phyloP scores from a whole-genome alignment of 2,797 vertebrate species.

The Mallotus villosus region DNA sequence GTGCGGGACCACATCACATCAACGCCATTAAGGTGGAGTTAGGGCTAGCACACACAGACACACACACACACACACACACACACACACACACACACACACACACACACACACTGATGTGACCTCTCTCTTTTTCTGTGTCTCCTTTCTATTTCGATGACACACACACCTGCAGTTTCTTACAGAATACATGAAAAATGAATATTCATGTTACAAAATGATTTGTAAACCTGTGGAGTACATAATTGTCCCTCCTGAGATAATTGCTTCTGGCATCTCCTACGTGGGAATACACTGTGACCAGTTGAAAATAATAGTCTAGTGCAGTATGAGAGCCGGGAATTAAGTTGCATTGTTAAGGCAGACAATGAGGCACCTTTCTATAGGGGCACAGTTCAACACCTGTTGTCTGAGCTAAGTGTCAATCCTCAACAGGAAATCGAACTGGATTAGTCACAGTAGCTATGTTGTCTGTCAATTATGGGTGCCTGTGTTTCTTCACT shows the following conservation, averaged over 20 bases:
- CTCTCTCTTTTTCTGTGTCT: background rate
- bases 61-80: background rate
- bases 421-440: too few species aligned
- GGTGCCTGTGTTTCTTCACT: background rate
- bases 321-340: conserved; percentile 25
- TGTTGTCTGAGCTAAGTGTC: too few species aligned
- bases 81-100: background rate
- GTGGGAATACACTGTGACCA: conserved; percentile 24
- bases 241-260: conserved; percentile 43
- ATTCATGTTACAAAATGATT: conserved; percentile 13
- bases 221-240: conserved; percentile 30
- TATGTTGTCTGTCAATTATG: background rate
- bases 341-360: conserved; percentile 1
- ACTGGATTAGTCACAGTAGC: too few species aligned
- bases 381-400: background rate
- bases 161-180: too few species aligned
- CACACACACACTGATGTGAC: background rate
- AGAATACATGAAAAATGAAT: too few species aligned
- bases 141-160: too few species aligned
- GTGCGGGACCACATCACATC: too few species aligned
- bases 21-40: background rate
- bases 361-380: background rate
- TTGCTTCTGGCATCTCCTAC: conserved; percentile 12
- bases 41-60: background rate
- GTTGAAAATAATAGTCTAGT: conserved; percentile 41